Conservation (phyloP, 1,140 invertebrate species). For the Latrodectus geometricus region DNA sequence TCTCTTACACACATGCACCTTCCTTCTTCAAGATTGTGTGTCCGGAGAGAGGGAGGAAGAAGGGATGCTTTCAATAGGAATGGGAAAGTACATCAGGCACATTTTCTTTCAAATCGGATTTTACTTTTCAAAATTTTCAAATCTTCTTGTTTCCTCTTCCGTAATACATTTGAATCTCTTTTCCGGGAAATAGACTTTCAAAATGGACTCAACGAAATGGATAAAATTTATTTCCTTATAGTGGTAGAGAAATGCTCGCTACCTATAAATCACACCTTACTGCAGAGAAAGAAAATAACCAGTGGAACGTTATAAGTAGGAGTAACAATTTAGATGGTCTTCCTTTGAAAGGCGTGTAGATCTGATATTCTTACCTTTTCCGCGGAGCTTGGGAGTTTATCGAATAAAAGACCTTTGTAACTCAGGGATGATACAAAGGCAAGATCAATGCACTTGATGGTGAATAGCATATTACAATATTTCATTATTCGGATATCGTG, state of each 20-base stretch:
- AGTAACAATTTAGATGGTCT: neutral
- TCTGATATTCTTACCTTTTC: too few relatives aligned
- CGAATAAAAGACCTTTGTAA: too few relatives aligned
- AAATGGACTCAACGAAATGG: conserved; percentile 50
- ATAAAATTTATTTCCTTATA: conserved; percentile 41
- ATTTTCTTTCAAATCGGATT: conserved; percentile 54
- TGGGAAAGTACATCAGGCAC: conserved; percentile 23
- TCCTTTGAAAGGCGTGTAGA: too few relatives aligned
- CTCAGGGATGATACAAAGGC: neutral
- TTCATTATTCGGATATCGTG: too few relatives aligned
- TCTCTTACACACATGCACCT: neutral
- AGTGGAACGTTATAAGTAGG: neutral
- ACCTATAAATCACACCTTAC: conserved; percentile 6
- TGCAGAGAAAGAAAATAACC: neutral
- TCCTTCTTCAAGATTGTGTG: neutral
- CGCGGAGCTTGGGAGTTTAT: too few relatives aligned
- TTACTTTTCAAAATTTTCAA: conserved; percentile 51
- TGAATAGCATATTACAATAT: neutral
- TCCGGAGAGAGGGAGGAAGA: neutral
- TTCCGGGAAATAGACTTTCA: conserved; percentile 41
- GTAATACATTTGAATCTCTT: conserved; percentile 45
- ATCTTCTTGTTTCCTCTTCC: conserved; percentile 39
- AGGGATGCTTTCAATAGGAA: conserved; percentile 12
- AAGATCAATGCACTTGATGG: neutral
- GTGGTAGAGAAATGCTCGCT: conserved; percentile 39